Evolutionary conservation across 2,113 vertebrate species (phyloP), one percentile per base, ranked within the genome.

Genomic region (Astur gentilis): DNA sequence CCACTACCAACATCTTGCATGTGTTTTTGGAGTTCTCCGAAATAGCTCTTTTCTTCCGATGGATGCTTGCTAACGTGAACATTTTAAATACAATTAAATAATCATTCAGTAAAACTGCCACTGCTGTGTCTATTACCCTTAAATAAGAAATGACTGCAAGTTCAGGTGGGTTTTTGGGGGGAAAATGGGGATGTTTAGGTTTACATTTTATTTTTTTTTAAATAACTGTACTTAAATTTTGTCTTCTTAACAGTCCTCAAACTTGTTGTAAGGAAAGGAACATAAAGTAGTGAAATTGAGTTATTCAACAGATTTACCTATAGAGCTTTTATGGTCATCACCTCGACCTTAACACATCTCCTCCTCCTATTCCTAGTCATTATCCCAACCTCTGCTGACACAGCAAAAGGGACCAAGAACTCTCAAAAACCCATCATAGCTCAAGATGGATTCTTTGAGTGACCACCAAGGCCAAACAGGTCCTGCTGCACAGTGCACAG

Each of bases 1-100:
- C 99, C 20, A 99, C 99, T 78, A 99, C 98, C 95, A 99, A 80
- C 96, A 99, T 97, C 50, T 99, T 98, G 92, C 99, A 99, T 0
- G 99, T 99, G 91, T 99, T 99, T 97, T 98, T 99, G 93, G 97
- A 97, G 65, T 97, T 98, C 77, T 99, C 97, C 6, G 98, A 97
- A 15, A 64, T 7, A 1, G 97, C 45, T 93, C 98, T 98, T 97
- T 98, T 99, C 94, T 98, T 98, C 89, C 99, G 98, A 89, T 93
- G 98, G 54, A 96, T 85, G 92, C 83, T 78, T 93, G 81, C 98
- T 98, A 95, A 80, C 38, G 80, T 54, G 80, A 98, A 75, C 54
- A 77, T 97, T 81, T 94, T 36, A 96, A 73, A 88, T 86, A 94
- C 78, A 87, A 97, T 85, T 93, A 95, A 93, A 95, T 32, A 83